Base-by-base conservation (phyloP, 2,888 invertebrate species). In the Trachelus tabidus region DNA sequence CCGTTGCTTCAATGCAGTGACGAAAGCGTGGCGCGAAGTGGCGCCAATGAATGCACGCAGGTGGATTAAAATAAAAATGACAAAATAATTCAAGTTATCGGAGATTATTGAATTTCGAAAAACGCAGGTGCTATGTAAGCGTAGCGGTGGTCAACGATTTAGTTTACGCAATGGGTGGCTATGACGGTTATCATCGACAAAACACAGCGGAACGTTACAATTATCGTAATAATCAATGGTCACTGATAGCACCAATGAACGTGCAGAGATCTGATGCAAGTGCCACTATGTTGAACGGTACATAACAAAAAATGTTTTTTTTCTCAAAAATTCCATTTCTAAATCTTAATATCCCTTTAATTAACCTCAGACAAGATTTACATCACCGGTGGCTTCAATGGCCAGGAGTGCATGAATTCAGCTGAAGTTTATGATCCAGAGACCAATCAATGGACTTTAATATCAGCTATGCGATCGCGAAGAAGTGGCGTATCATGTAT, bases 401-500 rank as follows among this genome's bases (percentile, higher is more conserved):
- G 98, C 0, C 96, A 96, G 88, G 97, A 97, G 88, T 96, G 97
- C 88, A 95, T 97, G 93, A 96, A 95, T 90, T 95, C 96, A 34
- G 96, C 95, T 3, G 97, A 97, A 89, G 94, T 96, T 76, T 97
- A 96, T 91, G 95, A 96, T 86, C 95, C 96, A 0, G 94, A 94
- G 79, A 93, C 94, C 11, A 96, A 97, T 92, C 96, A 96, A 88
- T 97, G 97, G 97, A 95, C 96, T 0, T 92, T 96, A 85, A 94
- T 98, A 80, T 94, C 96, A 78, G 93, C 96, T 81, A 96, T 96
- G 98, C 94, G 97, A 87, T 97, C 95, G 35, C 93, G 96, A 15
- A 94, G 98, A 74, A 97, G 97, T n/a, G 98, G 98, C 1, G 97
- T 98, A 31, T 97, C 97, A 0, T 97, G 97, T 90, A 96, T 97